phyloP scores from a whole-genome alignment of 37 sponge, comb jelly and placozoan species.

The Halichondria panicea region DNA sequence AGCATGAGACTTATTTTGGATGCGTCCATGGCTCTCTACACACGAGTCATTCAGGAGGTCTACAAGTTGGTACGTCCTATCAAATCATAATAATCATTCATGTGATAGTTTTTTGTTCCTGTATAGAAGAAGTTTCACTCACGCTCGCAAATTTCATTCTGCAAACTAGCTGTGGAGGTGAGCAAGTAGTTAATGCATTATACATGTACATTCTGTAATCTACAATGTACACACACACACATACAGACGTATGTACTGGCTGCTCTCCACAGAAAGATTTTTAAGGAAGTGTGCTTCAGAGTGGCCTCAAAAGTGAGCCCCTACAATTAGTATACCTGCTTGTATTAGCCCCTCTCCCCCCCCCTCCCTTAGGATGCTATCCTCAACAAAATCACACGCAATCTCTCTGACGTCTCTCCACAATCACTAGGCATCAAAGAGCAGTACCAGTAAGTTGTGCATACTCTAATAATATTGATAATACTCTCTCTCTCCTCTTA shows the following conservation, averaged over 20 bases:
- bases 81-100: background rate
- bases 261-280: constrained; percentile 51
- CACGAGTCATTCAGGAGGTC: constrained; percentile 44
- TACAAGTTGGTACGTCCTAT: constrained; percentile 36
- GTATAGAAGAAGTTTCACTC: constrained; percentile 35
- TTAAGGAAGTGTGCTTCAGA: constrained; percentile 61
- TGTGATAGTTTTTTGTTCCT: constrained; percentile 43
- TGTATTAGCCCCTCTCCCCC: background rate
- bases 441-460: constrained; percentile 42
- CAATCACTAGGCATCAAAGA: constrained; percentile 68
- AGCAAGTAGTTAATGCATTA: background rate
- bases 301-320: constrained; percentile 46
- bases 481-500: background rate
- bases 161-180: constrained; percentile 62
- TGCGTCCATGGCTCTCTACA: constrained; percentile 36
- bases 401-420: constrained; percentile 63
- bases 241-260: constrained; percentile 79
- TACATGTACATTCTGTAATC: background rate
- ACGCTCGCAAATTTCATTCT: too few relatives aligned
- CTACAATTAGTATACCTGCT: background rate
- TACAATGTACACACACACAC: background rate
- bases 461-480: background rate
- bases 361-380: constrained; percentile 69
- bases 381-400: constrained; percentile 85
- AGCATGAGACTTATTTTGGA: constrained; percentile 40